Conservation (phyloP, 1,140 invertebrate species). For the Zophobas morio region DNA sequence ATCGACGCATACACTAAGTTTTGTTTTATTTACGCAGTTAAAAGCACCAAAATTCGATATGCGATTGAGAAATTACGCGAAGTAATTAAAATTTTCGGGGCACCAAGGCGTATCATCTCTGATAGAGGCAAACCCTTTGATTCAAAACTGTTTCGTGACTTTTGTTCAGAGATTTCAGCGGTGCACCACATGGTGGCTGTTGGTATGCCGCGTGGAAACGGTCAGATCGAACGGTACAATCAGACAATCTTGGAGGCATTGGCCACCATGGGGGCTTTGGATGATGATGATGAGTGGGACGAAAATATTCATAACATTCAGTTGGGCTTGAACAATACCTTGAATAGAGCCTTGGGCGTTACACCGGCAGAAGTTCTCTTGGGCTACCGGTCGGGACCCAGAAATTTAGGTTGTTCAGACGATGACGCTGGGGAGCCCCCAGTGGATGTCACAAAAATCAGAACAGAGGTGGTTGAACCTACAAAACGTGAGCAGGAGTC, state of each 20-base stretch:
- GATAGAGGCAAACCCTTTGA: too few species aligned
- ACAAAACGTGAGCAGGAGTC: too few species aligned
- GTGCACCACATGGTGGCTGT: conserved; percentile 55
- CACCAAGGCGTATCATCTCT: too few species aligned
- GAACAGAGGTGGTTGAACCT: too few species aligned
- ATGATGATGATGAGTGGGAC: conserved; percentile 57
- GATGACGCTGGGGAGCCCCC: too few species aligned
- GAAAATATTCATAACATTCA: conserved; percentile 55
- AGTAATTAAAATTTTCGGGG: too few species aligned
- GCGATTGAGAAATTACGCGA: too few species aligned
- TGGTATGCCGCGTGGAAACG: conserved; percentile 63
- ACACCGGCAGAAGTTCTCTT: background rate
- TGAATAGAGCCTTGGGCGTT: background rate
- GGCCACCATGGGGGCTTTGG: conserved; percentile 45
- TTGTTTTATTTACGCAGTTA: too few species aligned
- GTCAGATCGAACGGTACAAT: conserved; percentile 61
- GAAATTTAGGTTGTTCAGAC: too few species aligned
- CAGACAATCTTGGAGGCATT: conserved; percentile 58
- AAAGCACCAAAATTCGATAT: too few species aligned
- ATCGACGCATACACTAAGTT: too few species aligned
- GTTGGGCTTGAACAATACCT: conserved; percentile 55
- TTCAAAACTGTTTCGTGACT: conserved; percentile 55
- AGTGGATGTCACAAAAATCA: too few species aligned
- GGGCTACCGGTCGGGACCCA: background rate
- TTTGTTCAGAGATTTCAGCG: conserved; percentile 14